Conservation (phyloP, 2,888 invertebrate genomes). For the Pristionchus fissidentatus region DNA sequence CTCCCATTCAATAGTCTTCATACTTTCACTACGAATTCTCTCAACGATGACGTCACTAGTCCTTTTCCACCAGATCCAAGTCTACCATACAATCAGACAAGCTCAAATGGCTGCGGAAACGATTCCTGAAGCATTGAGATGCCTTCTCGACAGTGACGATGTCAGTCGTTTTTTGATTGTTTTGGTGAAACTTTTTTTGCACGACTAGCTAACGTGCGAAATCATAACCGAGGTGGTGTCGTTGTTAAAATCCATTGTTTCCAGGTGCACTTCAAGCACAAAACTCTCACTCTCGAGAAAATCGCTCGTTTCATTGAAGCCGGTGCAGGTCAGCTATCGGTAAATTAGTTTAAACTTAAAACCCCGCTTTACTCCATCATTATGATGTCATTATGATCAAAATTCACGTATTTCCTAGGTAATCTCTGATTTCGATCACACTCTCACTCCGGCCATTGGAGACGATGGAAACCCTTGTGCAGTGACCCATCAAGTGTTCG, state of each 20-base stretch:
- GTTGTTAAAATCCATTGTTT: too few relatives aligned
- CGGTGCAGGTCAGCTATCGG: not conserved
- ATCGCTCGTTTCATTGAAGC: not conserved
- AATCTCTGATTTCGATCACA: constrained; percentile 22
- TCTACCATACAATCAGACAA: not conserved
- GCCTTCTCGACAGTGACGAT: not conserved
- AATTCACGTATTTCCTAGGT: too few relatives aligned
- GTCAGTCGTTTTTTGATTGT: too few relatives aligned
- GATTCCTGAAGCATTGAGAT: not conserved
- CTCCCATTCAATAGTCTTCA: too few relatives aligned
- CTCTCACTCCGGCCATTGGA: not conserved
- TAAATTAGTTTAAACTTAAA: not conserved
- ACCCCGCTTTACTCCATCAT: not conserved
- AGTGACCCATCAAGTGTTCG: constrained; percentile 2
- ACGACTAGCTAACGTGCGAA: too few relatives aligned
- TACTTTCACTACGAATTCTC: too few relatives aligned
- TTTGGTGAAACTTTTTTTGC: too few relatives aligned
- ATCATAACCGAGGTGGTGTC: too few relatives aligned
- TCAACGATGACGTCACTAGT: too few relatives aligned
- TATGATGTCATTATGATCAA: too few relatives aligned
- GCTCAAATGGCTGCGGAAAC: not conserved
- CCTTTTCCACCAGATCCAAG: not conserved
- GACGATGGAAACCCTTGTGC: not conserved
- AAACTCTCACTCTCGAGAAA: not conserved
- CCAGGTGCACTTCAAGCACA: not conserved